These are phyloP conservation scores for Sparus aurata DNA, from an alignment of 2,797 vertebrate species.

Conservation along the genomic window DNA sequence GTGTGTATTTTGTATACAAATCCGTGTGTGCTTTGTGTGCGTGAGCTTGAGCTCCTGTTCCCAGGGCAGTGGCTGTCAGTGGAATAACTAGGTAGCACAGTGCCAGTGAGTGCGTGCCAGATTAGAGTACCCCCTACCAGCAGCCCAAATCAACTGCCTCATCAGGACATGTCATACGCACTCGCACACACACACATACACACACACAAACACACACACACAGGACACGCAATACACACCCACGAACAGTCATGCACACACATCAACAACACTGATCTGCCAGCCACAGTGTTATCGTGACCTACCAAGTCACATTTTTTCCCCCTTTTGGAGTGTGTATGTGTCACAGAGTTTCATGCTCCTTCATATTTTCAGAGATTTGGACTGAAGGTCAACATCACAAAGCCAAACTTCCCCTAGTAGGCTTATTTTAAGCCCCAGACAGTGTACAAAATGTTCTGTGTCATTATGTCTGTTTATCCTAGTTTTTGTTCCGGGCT, in stretches of 20 bases:
- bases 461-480: conserved; percentile 55
- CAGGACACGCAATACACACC: conserved; percentile 8
- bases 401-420: conserved; percentile 43
- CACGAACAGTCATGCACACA: conserved; percentile 33
- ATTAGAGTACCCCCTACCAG: conserved; percentile 83
- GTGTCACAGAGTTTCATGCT: conserved; percentile 36
- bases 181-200: conserved; percentile 32
- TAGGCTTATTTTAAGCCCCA: conserved; percentile 44
- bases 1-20: conserved; percentile 48
- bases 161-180: conserved; percentile 64
- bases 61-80: conserved; percentile 75
- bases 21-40: conserved; percentile 58
- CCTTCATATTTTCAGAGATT: conserved; percentile 57
- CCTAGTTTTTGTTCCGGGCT: conserved; percentile 19
- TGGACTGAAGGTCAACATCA: conserved; percentile 54
- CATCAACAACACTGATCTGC: conserved; percentile 48
- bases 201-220: conserved; percentile 37
- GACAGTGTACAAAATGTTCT: conserved; percentile 58
- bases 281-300: conserved; percentile 54
- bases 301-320: conserved; percentile 56
- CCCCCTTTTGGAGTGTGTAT: conserved; percentile 29
- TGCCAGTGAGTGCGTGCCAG: conserved; percentile 76
- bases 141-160: conserved; percentile 78
- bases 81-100: conserved; percentile 77
- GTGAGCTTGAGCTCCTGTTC: conserved; percentile 68